Evolutionary conservation across 2,113 vertebrate genomes (phyloP).

Genomic region (Ochotona princeps): DNA sequence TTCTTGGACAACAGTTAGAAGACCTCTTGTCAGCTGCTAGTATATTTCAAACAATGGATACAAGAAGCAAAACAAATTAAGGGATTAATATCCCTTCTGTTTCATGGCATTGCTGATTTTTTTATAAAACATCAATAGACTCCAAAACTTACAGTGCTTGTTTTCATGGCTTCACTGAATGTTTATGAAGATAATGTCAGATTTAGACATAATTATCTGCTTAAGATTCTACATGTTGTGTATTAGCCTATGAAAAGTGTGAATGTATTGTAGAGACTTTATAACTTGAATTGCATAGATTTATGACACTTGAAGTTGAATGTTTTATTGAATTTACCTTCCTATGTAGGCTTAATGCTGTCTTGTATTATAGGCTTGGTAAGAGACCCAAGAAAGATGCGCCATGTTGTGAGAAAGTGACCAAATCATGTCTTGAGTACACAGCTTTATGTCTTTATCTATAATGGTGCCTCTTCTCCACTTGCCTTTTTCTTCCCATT

Average conservation of each 20-base stretch:
- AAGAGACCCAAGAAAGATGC: slow-evolving; percentile 74
- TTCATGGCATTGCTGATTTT: slow-evolving; percentile 81
- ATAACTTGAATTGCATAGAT: slow-evolving; percentile 82
- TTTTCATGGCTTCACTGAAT: slow-evolving; percentile 82
- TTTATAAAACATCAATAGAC: slow-evolving; percentile 82
- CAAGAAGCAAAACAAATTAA: slow-evolving; percentile 99
- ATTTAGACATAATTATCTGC: slow-evolving; percentile 79
- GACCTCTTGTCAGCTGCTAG: slow-evolving; percentile 99
- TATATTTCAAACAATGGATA: slow-evolving; percentile 99
- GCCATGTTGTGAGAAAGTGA: slow-evolving; percentile 75
- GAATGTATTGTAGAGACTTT: slow-evolving; percentile 82
- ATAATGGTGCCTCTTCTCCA: slow-evolving; percentile 49
- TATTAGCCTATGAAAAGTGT: slow-evolving; percentile 83
- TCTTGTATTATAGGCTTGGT: slow-evolving; percentile 71
- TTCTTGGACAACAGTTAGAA: slow-evolving; percentile 99
- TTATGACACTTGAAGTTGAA: slow-evolving; percentile 79
- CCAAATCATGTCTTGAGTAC: slow-evolving; percentile 78
- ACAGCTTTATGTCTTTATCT: slow-evolving; percentile 74
- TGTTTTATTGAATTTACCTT: slow-evolving; percentile 77
- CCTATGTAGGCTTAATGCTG: slow-evolving; percentile 73
- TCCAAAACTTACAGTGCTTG: slow-evolving; percentile 81
- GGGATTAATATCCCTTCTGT: slow-evolving; percentile 60
- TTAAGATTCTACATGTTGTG: slow-evolving; percentile 73
- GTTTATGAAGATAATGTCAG: slow-evolving; percentile 79
- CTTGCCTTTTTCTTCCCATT: slow-evolving; percentile 59